Base-by-base conservation (phyloP, 2,888 invertebrate species). In the Melinopterus prodromus region DNA sequence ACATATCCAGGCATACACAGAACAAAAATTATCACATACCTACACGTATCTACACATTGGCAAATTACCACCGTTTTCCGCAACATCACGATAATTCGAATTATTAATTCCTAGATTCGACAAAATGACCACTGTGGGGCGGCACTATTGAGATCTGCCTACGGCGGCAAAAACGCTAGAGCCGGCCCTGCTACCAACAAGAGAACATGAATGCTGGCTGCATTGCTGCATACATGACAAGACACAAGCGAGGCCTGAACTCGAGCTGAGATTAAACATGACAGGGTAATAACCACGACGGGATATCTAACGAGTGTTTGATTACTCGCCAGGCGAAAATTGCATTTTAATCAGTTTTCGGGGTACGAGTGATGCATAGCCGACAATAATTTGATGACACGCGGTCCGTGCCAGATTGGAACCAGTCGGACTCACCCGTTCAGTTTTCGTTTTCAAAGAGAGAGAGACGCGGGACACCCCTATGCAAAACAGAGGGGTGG, bases 271-370 rank as follows among this genome's bases (percentile, higher is more conserved):
- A 53, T 53, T 53, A 53, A 53, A 53, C 53, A 53, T 53, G 53
- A 53, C 53, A 12, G 53, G 53, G 53, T 53, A 53, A 53, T 53
- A 53, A 53, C 53, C 53, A 6, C 53, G 53, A 9, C 53, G 53
- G 53, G 53, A 12, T 53, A 53, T 53, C 53, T 53, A 53, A 53
- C 53, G 53, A 53, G 53, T 53, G 53, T 53, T 53, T 53, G 53
- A 53, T 53, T 53, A 53, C 2, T 4, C 53, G 5, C 53, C 1
- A 6, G 53, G 53, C 53, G 53, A 53, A 53, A 3, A 53, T 53
- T 53, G 53, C 53, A 53, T 53, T 53, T 53, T 53, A 53, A 53
- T 53, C 53, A 53, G 53, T 53, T 53, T 53, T 53, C 53, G 53
- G 53, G 53, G 53, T n/a, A 53, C 5, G 53, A 53, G 53, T 53